Evolutionary conservation across 1,140 invertebrate genomes (phyloP).

Genomic region (Nephila pilipes): DNA sequence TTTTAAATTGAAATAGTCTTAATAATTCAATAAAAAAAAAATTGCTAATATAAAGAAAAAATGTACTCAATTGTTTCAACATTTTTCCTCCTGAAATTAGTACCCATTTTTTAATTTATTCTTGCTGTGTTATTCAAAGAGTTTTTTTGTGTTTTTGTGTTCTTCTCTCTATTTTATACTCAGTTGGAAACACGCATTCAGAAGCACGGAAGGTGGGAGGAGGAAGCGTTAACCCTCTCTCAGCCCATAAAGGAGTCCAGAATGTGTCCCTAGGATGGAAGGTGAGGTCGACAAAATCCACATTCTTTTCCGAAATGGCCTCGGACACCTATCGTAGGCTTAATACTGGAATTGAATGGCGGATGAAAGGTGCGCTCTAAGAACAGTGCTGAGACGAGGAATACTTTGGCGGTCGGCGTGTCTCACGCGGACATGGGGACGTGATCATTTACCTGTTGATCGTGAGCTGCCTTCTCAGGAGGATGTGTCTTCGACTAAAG

Average conservation of each 20-base stretch:
- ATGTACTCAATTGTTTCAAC: no score
- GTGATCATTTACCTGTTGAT: no score
- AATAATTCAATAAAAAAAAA: no score
- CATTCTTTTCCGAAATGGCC: conserved; percentile 52
- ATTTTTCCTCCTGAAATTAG: no score
- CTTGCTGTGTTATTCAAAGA: background rate
- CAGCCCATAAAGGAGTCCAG: conserved; percentile 59
- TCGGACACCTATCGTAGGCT: conserved; percentile 71
- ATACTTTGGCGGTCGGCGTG: conserved; percentile 38
- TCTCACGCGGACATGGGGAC: conserved; percentile 40
- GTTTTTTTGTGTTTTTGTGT: no score
- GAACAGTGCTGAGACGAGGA: conserved; percentile 32
- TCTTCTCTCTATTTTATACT: background rate
- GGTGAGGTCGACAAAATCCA: conserved; percentile 30
- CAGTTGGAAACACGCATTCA: background rate
- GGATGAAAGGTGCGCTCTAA: conserved; percentile 59
- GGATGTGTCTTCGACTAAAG: no score
- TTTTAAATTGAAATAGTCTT: no score
- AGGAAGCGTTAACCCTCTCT: conserved; percentile 60
- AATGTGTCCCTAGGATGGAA: conserved; percentile 44
- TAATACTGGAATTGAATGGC: conserved; percentile 69
- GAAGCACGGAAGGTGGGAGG: background rate
- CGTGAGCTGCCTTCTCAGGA: no score
- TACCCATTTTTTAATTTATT: background rate
- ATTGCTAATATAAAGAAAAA: no score